phyloP scores from a whole-genome alignment of 2,888 invertebrate genomes.

The Hypomecis punctinalis region DNA sequence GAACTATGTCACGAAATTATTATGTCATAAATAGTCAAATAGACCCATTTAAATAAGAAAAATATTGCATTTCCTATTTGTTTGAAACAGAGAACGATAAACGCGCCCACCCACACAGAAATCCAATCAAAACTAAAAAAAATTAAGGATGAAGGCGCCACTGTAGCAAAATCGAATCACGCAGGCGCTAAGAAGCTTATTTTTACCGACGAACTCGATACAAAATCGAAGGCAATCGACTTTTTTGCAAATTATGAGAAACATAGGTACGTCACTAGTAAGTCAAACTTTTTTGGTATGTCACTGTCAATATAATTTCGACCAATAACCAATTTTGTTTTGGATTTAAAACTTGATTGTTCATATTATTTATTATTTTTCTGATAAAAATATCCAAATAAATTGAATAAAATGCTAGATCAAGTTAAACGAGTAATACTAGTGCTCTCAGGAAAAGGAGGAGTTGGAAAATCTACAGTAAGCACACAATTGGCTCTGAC shows the following conservation, averaged over 20 bases:
- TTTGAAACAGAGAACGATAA: constrained; percentile 55
- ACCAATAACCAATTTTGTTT: too few species aligned
- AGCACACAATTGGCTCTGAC: constrained; percentile 96
- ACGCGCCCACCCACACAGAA: constrained; percentile 71
- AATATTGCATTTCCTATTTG: constrained; percentile 71
- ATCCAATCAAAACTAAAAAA: constrained; percentile 75
- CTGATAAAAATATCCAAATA: background rate
- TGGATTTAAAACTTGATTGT: too few species aligned
- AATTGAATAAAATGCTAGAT: constrained; percentile 86
- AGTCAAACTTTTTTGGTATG: background rate
- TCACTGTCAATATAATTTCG: too few species aligned
- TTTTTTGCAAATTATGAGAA: background rate
- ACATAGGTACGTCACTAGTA: background rate
- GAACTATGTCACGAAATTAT: constrained; percentile 61
- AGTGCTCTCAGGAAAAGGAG: constrained; percentile 99
- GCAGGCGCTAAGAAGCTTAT: constrained; percentile 31
- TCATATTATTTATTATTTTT: too few species aligned
- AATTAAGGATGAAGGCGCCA: constrained; percentile 50
- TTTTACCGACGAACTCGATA: background rate
- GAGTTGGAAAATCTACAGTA: constrained; percentile 99
- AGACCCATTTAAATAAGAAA: constrained; percentile 62
- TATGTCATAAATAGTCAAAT: constrained; percentile 73
- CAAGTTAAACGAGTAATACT: constrained; percentile 94
- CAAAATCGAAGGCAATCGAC: background rate
- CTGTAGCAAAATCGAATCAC: constrained; percentile 34